Base-by-base conservation (phyloP, 2,797 vertebrate species). In the Myiotriccus ornatus region DNA sequence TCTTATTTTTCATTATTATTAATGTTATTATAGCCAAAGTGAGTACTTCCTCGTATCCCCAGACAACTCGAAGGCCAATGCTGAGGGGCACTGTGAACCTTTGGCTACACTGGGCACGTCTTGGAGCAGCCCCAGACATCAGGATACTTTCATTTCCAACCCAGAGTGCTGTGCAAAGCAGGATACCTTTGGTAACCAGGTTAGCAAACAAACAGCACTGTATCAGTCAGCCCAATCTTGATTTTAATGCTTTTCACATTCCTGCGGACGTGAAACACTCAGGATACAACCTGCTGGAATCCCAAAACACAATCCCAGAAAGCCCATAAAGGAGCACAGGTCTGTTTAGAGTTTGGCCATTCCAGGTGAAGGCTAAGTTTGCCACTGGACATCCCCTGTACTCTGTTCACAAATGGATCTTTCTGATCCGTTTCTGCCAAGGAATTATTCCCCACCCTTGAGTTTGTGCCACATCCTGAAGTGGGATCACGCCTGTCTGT, bases 401-500 rank as follows among this genome's bases (percentile, higher is more conserved):
- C 27, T 67, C 49, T 49, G n/a, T 32, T 82, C 55, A 52, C 52
- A 67, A 6, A 27, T 2, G 5, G 46, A 62, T 57, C 55, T 34
- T 86, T 57, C 71, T 78, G 64, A 6, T 44, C 28, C 5, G 2
- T 37, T 63, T 75, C 75, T 93, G 69, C 82, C 60, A 49, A 68
- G 53, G 75, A 64, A 2, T 18, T 75, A 14, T 28, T 89, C 50
- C 41, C 34, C 18, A 15, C 2, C 0, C 47, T 21, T 57, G 53
- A 43, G 32, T 60, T 47, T 24, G 41, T 49, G 69, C 84, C 37
- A 14, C 62, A 27, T 83, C 56, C 64, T 74, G 76, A n/a, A 59
- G 55, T 0, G 0, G n/a, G 25, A 60, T 37, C 1, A 6, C 0
- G 0, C 22, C 71, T 0, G 1, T 53, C 75, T 53, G 22, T 28